Conservation (phyloP, 2,888 invertebrate genomes). For the Melikaiella ostensackeni region DNA sequence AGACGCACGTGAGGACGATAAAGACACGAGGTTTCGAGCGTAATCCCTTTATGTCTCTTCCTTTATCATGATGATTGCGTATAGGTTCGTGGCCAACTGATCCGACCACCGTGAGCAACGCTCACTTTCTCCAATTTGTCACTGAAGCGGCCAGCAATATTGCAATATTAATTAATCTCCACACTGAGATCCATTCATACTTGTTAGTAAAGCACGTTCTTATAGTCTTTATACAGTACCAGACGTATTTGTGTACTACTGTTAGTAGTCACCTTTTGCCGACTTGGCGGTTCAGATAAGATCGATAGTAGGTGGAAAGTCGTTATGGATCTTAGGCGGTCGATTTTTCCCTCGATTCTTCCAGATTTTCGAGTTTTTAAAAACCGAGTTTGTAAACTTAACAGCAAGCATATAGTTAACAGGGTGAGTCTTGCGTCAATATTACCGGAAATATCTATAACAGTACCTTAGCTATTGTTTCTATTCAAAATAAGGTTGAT, state of each 20-base stretch:
- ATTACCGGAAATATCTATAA: too few relatives aligned
- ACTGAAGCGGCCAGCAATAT: slow-evolving; percentile 61
- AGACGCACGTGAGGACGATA: slow-evolving; percentile 20
- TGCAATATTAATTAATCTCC: slow-evolving; percentile 68
- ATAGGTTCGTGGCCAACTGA: slow-evolving; percentile 47
- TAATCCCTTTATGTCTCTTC: slow-evolving; percentile 47
- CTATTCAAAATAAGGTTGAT: neutral
- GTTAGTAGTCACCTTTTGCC: slow-evolving; percentile 46
- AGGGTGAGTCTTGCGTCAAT: too few relatives aligned
- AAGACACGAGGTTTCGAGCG: slow-evolving; percentile 11
- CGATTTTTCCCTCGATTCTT: slow-evolving; percentile 60
- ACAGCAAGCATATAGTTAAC: neutral
- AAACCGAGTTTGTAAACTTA: too few relatives aligned
- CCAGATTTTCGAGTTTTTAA: slow-evolving; percentile 43
- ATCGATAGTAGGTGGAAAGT: slow-evolving; percentile 63
- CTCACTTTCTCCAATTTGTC: slow-evolving; percentile 69
- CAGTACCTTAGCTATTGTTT: neutral
- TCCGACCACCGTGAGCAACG: slow-evolving; percentile 58
- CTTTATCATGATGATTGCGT: slow-evolving; percentile 60
- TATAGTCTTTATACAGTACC: neutral
- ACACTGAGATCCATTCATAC: slow-evolving; percentile 49
- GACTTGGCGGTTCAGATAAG: slow-evolving; percentile 60
- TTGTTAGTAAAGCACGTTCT: slow-evolving; percentile 39
- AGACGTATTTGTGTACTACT: neutral
- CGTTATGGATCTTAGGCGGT: slow-evolving; percentile 35